Base-by-base conservation (phyloP, 2,888 invertebrate species). In the Lapara coniferarum region DNA sequence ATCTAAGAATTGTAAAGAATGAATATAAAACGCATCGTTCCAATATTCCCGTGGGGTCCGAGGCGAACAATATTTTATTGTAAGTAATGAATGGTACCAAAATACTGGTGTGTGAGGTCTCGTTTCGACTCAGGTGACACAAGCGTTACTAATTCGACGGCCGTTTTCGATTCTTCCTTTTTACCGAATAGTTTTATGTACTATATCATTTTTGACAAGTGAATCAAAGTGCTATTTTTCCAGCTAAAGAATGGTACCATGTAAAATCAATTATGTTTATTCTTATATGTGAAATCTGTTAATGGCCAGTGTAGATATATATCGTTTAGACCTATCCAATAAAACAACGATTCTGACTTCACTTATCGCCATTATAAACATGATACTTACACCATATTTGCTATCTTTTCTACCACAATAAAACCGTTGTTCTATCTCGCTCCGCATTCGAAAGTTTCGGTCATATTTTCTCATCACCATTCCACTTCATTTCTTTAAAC, bases 91-190 rank as follows among this genome's bases (percentile, higher is more conserved):
- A 91, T 87, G 85, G 82, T 80, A 87, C 89, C 91, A 91, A 92
- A 92, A 93, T 90, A 92, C 81, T 92, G 88, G 89, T 81, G 84
- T 88, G 88, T 90, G 89, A 87, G 90, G 90, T 91, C 91, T 82
- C 80, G 78, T 74, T 79, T 88, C 87, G 87, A 87, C 90, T 91
- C 92, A 91, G 91, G 91, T 91, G 92, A 89, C 91, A 87, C 77
- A 79, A 77, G 89, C 93, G 91, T 91, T 84, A 93, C 93, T 91
- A 93, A 93, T 93, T 92, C 73, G 75, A 81, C 78, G 81, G 77
- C 73, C 75, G 83, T 84, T 75, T 75, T 66, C 78, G 76, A 83
- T 87, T 63, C 46, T 87, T 63, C 46, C 46, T 49, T 63, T 63
- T 63, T 19, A 63, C 63, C 59, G 46, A 49, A 44, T 59, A 59